Percentiles rank a stretch among this genome's conserved stretches.
These are phyloP conservation scores for Henicopernis longicauda DNA, from an alignment of 2,113 vertebrate species.

Conservation along the genomic window DNA sequence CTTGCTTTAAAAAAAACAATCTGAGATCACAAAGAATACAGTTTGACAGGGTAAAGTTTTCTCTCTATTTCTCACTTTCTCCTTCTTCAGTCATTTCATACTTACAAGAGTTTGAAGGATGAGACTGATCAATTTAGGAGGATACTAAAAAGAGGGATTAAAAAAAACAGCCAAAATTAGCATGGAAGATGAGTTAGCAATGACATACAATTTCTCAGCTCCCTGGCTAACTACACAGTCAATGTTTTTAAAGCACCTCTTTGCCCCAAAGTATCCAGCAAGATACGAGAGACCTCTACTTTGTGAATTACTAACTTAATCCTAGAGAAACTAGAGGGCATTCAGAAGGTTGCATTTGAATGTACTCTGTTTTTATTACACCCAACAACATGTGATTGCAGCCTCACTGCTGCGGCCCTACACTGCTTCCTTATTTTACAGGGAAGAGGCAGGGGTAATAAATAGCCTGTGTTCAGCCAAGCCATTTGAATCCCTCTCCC, in stretches of 20 bases:
- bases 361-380: not conserved
- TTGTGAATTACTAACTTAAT: not conserved
- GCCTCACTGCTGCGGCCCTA: not conserved
- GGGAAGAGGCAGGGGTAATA: not conserved
- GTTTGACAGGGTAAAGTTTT: not conserved
- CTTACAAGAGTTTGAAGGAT: not conserved
- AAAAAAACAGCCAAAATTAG: not conserved
- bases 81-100: not conserved
- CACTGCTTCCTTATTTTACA: not conserved
- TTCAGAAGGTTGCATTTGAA: not conserved
- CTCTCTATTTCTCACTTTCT: not conserved
- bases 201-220: not conserved
- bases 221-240: not conserved
- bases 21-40: not conserved
- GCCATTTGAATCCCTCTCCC: not conserved
- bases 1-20: not conserved
- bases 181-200: not conserved
- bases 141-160: not conserved
- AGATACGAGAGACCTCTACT: not conserved
- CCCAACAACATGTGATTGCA: accelerated
- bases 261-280: not conserved
- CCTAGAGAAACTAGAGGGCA: not conserved
- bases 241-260: not conserved
- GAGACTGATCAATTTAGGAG: not conserved
- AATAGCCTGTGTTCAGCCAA: not conserved